A percentile compares a stretch with the other conserved stretches of the same genome.
Evolutionary conservation across 2,113 vertebrate genomes (phyloP).

Genomic region (human (Homo sapiens)): DNA sequence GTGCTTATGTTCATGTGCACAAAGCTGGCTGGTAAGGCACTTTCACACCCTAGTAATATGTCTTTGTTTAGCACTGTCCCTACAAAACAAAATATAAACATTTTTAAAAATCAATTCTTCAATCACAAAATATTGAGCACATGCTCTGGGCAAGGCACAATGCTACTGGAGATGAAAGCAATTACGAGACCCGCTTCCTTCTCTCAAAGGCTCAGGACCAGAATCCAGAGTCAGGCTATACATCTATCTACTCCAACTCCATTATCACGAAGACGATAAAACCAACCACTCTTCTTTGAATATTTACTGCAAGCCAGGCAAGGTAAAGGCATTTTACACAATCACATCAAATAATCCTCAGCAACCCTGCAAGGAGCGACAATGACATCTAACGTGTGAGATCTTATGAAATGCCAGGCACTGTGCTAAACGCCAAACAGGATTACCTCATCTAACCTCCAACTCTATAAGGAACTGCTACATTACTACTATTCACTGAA

Average conservation of each 20-base stretch:
- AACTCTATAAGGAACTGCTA: background rate
- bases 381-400: background rate
- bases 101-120: background rate
- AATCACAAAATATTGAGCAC: background rate
- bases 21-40: background rate
- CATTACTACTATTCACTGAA: background rate
- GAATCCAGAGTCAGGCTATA: background rate
- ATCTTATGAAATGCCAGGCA: background rate
- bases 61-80: background rate
- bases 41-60: background rate
- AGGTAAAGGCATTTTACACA: background rate
- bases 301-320: background rate
- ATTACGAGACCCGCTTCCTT: background rate
- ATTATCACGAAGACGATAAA: background rate
- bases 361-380: background rate
- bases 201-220: background rate
- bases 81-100: background rate
- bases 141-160: background rate
- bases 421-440: background rate
- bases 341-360: background rate
- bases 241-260: background rate
- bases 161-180: background rate
- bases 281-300: background rate
- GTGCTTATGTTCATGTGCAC: fast-evolving
- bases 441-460: background rate